Evolutionary conservation across 2,113 vertebrate genomes (phyloP).

Genomic region (Anguilla japonica): DNA sequence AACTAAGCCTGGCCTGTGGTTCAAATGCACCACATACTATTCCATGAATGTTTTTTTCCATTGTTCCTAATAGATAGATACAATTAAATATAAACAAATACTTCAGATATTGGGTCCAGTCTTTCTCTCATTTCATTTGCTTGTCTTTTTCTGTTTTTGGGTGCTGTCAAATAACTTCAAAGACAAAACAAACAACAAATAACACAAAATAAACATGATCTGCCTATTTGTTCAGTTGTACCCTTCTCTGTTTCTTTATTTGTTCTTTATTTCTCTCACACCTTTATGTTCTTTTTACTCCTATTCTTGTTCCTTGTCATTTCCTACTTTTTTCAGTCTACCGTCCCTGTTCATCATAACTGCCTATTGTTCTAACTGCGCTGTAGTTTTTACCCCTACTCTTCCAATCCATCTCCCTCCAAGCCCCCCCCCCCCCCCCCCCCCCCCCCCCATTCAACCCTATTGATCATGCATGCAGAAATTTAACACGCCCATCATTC

Average conservation of each 20-base stretch:
- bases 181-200: background rate
- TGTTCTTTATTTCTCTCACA: background rate
- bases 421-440: constrained; percentile 30
- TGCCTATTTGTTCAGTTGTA: background rate
- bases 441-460: constrained; percentile 56
- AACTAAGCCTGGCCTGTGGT: background rate
- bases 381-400: background rate
- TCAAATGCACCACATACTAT: background rate
- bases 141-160: background rate
- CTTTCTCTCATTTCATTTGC: background rate
- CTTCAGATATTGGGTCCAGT: background rate
- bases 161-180: background rate
- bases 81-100: background rate
- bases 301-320: background rate
- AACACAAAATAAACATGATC: background rate
- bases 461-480: constrained; percentile 80
- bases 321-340: background rate
- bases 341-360: background rate
- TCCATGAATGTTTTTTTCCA: background rate
- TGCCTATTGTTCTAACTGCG: background rate
- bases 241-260: background rate
- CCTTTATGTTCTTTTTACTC: background rate
- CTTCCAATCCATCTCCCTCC: background rate
- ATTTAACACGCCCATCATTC: constrained; percentile 70
- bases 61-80: background rate